A percentile compares a stretch with the other conserved stretches of the same genome.
These are phyloP conservation scores for Fistularia commersonii DNA, from an alignment of 2,797 vertebrate genomes.

Conservation along the genomic window DNA sequence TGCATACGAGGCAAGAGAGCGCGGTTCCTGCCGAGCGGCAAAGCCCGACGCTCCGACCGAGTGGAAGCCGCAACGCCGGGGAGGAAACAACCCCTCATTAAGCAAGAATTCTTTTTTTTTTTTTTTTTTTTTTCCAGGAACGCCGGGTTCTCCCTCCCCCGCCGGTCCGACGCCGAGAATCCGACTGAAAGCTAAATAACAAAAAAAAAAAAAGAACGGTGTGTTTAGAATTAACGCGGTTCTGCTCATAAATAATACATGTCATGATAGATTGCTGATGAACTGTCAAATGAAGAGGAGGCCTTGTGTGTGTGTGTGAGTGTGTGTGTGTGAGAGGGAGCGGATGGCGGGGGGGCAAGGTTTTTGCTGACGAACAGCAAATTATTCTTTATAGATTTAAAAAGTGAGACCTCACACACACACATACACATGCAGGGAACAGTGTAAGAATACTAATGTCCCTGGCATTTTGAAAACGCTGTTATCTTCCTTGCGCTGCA, in stretches of 20 bases:
- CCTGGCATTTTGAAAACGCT: slow-evolving; percentile 59
- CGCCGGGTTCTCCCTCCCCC: slow-evolving; percentile 7
- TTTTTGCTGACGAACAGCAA: slow-evolving; percentile 59
- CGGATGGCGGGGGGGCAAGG: slow-evolving; percentile 1
- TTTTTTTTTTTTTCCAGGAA: no score
- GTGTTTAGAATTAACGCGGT: slow-evolving; percentile 45
- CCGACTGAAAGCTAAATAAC: slow-evolving; percentile 23
- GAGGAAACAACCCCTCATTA: slow-evolving; percentile 35
- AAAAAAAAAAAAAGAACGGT: slow-evolving; percentile 45
- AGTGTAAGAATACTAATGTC: slow-evolving; percentile 57
- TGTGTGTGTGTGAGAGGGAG: no score
- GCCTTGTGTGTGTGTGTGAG: slow-evolving; percentile 5
- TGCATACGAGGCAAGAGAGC: slow-evolving; percentile 52
- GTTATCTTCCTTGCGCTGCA: slow-evolving; percentile 56
- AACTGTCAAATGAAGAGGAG: slow-evolving; percentile 72
- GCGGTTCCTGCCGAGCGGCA: slow-evolving; percentile 22
- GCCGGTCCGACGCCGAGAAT: slow-evolving; percentile 5
- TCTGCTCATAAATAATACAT: slow-evolving; percentile 70
- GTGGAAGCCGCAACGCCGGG: slow-evolving; percentile 14
- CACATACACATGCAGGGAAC: slow-evolving; percentile 20
- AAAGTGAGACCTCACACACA: slow-evolving; percentile 43
- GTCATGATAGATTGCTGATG: slow-evolving; percentile 71
- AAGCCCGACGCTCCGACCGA: slow-evolving; percentile 12
- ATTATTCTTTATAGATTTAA: slow-evolving; percentile 55
- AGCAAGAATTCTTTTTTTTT: slow-evolving; percentile 35